Percentiles rank a stretch among this genome's conserved stretches.
These are phyloP conservation scores for Opisthocomus hoazin DNA, from an alignment of 2,113 vertebrate genomes.

Conservation along the genomic window DNA sequence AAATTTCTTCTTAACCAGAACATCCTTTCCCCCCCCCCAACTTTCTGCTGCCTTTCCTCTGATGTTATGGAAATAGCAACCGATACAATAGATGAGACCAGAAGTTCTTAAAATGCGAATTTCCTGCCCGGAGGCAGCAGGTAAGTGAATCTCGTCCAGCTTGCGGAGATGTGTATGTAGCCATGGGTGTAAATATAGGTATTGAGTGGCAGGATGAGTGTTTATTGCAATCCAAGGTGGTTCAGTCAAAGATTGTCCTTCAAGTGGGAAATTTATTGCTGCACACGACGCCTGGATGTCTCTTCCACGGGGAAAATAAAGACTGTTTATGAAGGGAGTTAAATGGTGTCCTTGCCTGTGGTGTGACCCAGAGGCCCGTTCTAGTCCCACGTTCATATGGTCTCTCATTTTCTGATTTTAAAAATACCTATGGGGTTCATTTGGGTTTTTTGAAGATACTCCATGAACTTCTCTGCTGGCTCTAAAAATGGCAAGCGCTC, in stretches of 20 bases:
- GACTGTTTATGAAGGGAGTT: background rate
- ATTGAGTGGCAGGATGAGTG: background rate
- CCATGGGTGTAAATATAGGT: conserved; percentile 18
- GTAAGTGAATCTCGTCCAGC: conserved; percentile 47
- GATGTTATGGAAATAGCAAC: conserved; percentile 68
- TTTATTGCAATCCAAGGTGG: background rate
- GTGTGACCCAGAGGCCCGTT: background rate
- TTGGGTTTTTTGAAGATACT: background rate
- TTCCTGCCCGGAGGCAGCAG: conserved; percentile 70
- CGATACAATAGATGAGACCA: conserved; percentile 62
- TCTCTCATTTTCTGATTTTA: background rate
- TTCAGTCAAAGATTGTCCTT: background rate
- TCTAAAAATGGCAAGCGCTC: background rate
- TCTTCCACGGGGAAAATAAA: background rate
- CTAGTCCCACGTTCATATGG: background rate
- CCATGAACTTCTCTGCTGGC: background rate
- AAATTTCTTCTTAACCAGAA: conserved; percentile 5
- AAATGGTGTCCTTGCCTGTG: background rate
- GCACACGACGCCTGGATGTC: background rate
- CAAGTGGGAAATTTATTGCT: background rate
- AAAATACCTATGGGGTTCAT: background rate
- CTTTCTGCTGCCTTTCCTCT: conserved; percentile 57
- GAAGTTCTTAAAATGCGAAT: conserved; percentile 47
- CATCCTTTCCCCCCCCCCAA: background rate
- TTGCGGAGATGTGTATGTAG: background rate